These are phyloP conservation scores for Anolis apletophallus DNA, from an alignment of 2,797 vertebrate species.

Conservation along the genomic window DNA sequence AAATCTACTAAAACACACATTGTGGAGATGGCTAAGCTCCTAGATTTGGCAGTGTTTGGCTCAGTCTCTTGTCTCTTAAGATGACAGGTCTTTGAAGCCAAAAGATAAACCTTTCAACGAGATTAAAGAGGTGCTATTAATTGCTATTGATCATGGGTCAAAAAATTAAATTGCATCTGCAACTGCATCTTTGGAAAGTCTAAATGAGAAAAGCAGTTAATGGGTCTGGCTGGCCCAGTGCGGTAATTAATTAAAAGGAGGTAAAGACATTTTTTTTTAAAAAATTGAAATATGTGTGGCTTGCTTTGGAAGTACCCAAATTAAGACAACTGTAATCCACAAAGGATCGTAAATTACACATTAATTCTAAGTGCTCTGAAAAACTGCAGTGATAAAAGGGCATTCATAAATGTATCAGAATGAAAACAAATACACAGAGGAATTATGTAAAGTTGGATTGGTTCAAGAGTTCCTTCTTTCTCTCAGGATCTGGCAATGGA, in stretches of 20 bases:
- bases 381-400: not conserved
- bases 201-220: slow-evolving; percentile 89
- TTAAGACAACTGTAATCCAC: slow-evolving; percentile 16
- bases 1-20: not conserved
- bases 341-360: slow-evolving; percentile 12
- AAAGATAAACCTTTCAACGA: slow-evolving; percentile 86
- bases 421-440: not conserved
- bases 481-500: not conserved
- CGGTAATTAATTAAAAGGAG: slow-evolving; percentile 90
- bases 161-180: slow-evolving; percentile 95
- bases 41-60: slow-evolving; percentile 44
- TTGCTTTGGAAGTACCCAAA: slow-evolving; percentile 50
- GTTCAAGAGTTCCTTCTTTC: not conserved
- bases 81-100: slow-evolving; percentile 77
- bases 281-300: slow-evolving; percentile 51
- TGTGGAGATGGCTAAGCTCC: not conserved
- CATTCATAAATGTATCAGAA: slow-evolving; percentile 3
- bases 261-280: slow-evolving; percentile 74
- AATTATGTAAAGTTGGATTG: not conserved
- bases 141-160: slow-evolving; percentile 95
- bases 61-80: slow-evolving; percentile 62
- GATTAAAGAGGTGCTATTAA: slow-evolving; percentile 96
- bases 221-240: slow-evolving; percentile 82
- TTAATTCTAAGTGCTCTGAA: not conserved
- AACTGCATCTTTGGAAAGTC: slow-evolving; percentile 81